phyloP scores from a whole-genome alignment of 2,797 vertebrate species.

The Crenichthys baileyi region DNA sequence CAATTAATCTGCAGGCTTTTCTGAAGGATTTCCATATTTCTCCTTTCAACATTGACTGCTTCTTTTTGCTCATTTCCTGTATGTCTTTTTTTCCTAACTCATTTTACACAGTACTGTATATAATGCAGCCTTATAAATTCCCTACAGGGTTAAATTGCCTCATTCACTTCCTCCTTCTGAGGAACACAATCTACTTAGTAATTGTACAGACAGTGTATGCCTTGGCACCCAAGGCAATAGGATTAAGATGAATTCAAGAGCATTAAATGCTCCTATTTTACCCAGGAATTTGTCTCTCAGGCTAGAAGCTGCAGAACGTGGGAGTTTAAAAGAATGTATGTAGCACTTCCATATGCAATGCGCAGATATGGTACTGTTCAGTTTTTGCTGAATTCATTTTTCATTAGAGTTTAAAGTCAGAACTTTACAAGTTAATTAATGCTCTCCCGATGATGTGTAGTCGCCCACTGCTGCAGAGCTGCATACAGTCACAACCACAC shows the following conservation, averaged over 20 bases:
- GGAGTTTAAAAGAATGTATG: not conserved
- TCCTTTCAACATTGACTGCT: too few relatives aligned
- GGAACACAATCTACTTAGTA: not conserved
- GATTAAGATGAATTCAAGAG: not conserved
- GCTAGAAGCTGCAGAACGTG: not conserved
- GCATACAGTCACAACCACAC: not conserved
- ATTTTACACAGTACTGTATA: not conserved
- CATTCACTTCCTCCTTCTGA: not conserved
- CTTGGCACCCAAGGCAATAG: not conserved
- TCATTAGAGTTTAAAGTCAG: not conserved
- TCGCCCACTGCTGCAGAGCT: constrained; percentile 4
- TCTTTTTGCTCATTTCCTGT: too few relatives aligned
- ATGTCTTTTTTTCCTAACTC: not conserved
- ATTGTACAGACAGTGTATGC: not conserved
- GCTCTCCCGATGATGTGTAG: not conserved
- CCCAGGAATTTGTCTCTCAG: not conserved
- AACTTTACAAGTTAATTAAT: not conserved
- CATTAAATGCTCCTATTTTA: not conserved
- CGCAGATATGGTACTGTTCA: not conserved
- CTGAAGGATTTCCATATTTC: not conserved
- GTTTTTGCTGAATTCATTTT: not conserved
- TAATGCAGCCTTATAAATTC: not conserved
- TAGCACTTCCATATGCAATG: not conserved
- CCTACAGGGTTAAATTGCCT: not conserved
- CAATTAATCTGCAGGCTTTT: not conserved